phyloP scores from a whole-genome alignment of 2,888 invertebrate species.

The Campopleginae sp. region DNA sequence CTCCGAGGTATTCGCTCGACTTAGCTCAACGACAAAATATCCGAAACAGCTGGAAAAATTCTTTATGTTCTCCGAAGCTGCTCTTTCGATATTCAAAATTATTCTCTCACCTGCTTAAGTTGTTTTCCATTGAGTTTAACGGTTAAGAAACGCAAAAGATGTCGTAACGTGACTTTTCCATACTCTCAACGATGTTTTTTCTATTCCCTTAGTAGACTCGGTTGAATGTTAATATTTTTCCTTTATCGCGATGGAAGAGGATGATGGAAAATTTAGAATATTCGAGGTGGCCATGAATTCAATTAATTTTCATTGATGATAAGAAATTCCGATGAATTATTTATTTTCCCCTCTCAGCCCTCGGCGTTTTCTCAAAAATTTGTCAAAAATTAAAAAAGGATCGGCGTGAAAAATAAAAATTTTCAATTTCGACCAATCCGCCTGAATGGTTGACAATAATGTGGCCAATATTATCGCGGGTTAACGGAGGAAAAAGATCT shows the following conservation, averaged over 20 bases:
- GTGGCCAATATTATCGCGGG: neutral
- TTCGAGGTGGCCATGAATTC: neutral
- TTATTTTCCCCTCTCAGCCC: neutral
- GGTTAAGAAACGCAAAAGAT: conserved; percentile 7
- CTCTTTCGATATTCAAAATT: conserved; percentile 60
- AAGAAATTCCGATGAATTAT: neutral
- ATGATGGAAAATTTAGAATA: neutral
- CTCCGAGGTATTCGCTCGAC: conserved; percentile 1
- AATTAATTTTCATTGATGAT: neutral
- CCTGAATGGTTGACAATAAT: neutral
- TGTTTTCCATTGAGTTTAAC: conserved; percentile 49
- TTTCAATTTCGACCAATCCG: neutral
- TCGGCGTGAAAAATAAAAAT: neutral
- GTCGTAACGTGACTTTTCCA: neutral
- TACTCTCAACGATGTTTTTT: conserved; percentile 14
- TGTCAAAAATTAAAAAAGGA: neutral
- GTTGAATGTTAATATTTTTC: neutral
- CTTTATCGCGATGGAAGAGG: neutral
- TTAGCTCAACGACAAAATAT: conserved; percentile 16
- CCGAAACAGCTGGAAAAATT: conserved; percentile 12
- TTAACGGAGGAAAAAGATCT: conserved; percentile 5
- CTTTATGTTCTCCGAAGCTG: neutral
- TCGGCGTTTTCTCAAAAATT: neutral
- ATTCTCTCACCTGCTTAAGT: conserved; percentile 45
- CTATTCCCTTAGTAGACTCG: neutral